A percentile compares a stretch with the other conserved stretches of the same genome.
phyloP scores from a whole-genome alignment of 1,140 invertebrate species.

The Oryctes rhinoceros region DNA sequence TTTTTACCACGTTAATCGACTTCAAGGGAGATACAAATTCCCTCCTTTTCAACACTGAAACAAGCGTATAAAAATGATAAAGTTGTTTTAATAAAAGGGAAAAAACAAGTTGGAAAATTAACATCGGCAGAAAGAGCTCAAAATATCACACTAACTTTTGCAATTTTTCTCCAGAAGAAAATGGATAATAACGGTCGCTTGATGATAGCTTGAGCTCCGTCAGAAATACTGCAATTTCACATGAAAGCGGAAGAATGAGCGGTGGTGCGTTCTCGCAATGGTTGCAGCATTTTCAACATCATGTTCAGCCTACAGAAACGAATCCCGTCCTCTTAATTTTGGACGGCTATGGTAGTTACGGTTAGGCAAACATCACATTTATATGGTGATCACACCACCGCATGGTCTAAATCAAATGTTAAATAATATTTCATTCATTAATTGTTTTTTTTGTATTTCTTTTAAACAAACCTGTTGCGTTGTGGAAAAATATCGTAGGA shows the following conservation, averaged over 20 bases:
- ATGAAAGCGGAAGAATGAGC: not conserved
- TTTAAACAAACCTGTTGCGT: no score
- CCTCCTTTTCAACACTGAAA: slow-evolving; percentile 9
- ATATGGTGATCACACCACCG: no score
- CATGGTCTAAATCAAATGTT: no score
- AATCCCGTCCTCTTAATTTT: not conserved
- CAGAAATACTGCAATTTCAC: not conserved
- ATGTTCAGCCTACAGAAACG: not conserved
- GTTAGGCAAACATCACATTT: not conserved
- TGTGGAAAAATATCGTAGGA: no score
- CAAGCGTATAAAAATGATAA: not conserved
- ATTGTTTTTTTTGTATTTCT: no score
- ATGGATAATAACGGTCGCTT: not conserved
- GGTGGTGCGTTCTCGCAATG: not conserved
- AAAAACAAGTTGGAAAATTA: slow-evolving; percentile 30
- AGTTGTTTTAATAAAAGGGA: not conserved
- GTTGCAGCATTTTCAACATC: slow-evolving; percentile 25
- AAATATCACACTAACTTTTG: slow-evolving; percentile 25
- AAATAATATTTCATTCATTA: no score
- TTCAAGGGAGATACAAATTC: slow-evolving; percentile 12
- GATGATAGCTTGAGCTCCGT: slow-evolving; percentile 39
- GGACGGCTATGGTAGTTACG: not conserved
- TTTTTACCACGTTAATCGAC: not conserved
- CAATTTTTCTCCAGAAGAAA: slow-evolving; percentile 7
- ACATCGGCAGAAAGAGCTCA: not conserved